These are phyloP conservation scores for Dinothrombium tinctorium DNA, from an alignment of 1,140 invertebrate genomes.

Conservation along the genomic window DNA sequence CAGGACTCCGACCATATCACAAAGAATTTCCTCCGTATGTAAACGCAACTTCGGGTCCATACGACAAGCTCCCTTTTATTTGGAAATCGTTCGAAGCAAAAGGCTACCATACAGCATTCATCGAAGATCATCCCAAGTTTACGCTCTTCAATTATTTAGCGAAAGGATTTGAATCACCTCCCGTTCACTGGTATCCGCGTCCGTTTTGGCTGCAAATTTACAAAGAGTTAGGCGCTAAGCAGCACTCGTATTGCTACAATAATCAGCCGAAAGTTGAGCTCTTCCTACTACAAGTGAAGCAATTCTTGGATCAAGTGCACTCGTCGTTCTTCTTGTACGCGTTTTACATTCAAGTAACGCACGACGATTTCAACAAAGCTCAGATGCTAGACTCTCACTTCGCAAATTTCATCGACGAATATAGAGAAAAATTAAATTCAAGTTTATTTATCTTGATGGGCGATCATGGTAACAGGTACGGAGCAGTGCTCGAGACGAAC, in stretches of 20 bases:
- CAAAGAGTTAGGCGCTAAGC: slow-evolving; percentile 6
- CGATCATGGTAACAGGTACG: slow-evolving; percentile 11
- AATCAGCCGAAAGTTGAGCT: slow-evolving; percentile 11
- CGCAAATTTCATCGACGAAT: slow-evolving; percentile 4
- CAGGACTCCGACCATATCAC: slow-evolving; percentile 1
- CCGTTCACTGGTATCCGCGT: slow-evolving; percentile 53
- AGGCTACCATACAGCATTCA: slow-evolving; percentile 49
- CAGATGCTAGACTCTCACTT: slow-evolving; percentile 9
- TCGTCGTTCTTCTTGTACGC: slow-evolving; percentile 7
- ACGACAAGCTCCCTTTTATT: slow-evolving; percentile 14
- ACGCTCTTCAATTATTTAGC: slow-evolving; percentile 47
- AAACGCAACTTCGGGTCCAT: background rate
- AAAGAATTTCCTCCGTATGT: background rate
- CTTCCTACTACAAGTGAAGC: slow-evolving; percentile 13
- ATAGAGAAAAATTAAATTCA: slow-evolving; percentile 1
- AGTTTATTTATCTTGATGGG: slow-evolving; percentile 10
- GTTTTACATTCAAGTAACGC: slow-evolving; percentile 10
- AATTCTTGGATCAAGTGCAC: slow-evolving; percentile 18
- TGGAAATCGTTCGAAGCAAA: slow-evolving; percentile 25
- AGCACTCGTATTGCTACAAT: slow-evolving; percentile 7
- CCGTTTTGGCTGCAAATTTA: slow-evolving; percentile 29
- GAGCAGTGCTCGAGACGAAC: slow-evolving; percentile 14
- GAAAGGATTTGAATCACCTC: slow-evolving; percentile 41
- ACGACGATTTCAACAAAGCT: slow-evolving; percentile 11
- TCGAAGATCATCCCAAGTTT: slow-evolving; percentile 45